Evolutionary conservation across 1,140 invertebrate genomes (phyloP).

Genomic region (Euschistus heros): DNA sequence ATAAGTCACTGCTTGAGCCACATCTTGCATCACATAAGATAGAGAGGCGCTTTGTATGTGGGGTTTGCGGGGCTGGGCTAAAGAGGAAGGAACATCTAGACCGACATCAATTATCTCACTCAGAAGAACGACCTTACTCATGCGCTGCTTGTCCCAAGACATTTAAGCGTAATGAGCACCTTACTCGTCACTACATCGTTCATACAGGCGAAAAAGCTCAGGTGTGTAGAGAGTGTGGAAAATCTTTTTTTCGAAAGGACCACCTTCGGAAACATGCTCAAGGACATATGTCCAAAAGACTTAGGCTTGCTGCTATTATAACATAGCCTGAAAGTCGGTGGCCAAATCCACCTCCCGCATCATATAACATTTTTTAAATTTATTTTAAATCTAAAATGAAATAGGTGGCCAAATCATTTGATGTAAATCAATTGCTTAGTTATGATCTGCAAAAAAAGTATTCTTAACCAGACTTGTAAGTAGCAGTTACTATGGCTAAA

Average conservation of each 20-base stretch:
- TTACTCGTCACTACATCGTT: slow-evolving; percentile 67
- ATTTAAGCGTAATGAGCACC: slow-evolving; percentile 68
- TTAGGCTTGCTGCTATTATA: slow-evolving; percentile 21
- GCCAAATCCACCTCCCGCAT: slow-evolving; percentile 6
- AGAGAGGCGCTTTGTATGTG: slow-evolving; percentile 53
- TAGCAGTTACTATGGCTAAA: no score
- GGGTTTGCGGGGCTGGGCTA: slow-evolving; percentile 51
- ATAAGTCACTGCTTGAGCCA: slow-evolving; percentile 61
- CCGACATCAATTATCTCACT: slow-evolving; percentile 64
- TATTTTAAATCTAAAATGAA: not conserved
- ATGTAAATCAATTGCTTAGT: no score
- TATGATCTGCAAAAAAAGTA: no score
- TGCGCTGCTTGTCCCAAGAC: slow-evolving; percentile 62
- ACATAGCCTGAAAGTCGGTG: slow-evolving; percentile 13
- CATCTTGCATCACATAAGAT: slow-evolving; percentile 66
- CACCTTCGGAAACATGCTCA: slow-evolving; percentile 51
- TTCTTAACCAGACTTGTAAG: no score
- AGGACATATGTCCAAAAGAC: slow-evolving; percentile 56
- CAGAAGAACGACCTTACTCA: slow-evolving; percentile 63
- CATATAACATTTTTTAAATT: slow-evolving; percentile 7
- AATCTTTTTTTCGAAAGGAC: slow-evolving; percentile 74
- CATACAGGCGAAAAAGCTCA: slow-evolving; percentile 73
- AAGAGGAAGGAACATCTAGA: slow-evolving; percentile 71
- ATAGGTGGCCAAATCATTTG: no score
- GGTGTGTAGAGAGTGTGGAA: slow-evolving; percentile 46